Evolutionary conservation across 2,797 vertebrate genomes (phyloP).

Genomic region (Oophaga sylvatica): DNA sequence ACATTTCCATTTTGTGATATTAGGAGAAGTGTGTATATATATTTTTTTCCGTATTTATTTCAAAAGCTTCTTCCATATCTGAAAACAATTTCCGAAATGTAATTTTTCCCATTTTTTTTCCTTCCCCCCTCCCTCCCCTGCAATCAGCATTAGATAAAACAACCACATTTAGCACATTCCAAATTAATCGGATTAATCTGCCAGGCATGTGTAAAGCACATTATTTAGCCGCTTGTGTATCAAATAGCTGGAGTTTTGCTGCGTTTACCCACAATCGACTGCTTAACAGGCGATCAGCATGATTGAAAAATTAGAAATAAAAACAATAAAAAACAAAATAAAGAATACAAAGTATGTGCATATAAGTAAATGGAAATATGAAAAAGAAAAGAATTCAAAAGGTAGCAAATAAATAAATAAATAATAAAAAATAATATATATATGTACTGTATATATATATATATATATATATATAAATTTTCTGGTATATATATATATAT

Average conservation of each 20-base stretch:
- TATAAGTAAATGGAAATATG: too few relatives aligned
- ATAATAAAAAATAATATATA: too few relatives aligned
- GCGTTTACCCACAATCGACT: background rate
- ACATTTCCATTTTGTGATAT: too few relatives aligned
- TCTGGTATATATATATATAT: too few relatives aligned
- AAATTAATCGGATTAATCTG: constrained; percentile 39
- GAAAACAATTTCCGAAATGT: background rate
- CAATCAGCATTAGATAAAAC: constrained; percentile 28
- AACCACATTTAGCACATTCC: constrained; percentile 26
- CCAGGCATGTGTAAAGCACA: constrained; percentile 14
- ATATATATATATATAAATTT: too few relatives aligned
- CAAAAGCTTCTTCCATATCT: background rate
- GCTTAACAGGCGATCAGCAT: background rate
- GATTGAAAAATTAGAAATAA: background rate
- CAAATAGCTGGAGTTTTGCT: background rate
- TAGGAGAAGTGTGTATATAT: background rate
- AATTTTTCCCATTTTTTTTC: background rate
- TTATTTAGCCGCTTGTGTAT: background rate
- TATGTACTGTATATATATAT: too few relatives aligned
- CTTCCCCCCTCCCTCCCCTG: background rate
- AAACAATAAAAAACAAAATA: background rate
- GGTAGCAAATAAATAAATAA: too few relatives aligned
- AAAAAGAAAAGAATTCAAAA: too few relatives aligned
- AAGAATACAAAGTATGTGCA: background rate
- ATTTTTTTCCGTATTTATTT: background rate